phyloP scores from a whole-genome alignment of 1,140 invertebrate genomes.

The Ephestia elutella region DNA sequence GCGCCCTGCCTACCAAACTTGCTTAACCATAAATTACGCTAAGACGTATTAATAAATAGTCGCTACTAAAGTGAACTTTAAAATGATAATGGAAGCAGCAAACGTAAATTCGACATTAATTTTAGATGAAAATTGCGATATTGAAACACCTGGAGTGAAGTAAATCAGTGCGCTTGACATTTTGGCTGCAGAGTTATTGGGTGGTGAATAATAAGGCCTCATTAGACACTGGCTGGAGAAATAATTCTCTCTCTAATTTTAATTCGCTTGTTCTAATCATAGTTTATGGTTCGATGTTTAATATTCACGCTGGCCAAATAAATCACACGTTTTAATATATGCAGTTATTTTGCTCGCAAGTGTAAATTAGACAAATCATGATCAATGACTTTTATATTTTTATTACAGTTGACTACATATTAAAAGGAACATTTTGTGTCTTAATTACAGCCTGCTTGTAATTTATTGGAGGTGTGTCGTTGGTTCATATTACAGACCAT shows the following conservation, averaged over 20 bases:
- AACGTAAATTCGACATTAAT: conserved; percentile 2
- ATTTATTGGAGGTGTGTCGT: conserved; percentile 9
- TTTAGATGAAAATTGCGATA: conserved; percentile 8
- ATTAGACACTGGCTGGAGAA: conserved; percentile 1
- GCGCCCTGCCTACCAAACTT: not conserved
- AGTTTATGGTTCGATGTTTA: not conserved
- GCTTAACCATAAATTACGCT: not conserved
- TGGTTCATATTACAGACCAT: not conserved
- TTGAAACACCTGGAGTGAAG: conserved; percentile 8
- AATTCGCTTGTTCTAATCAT: conserved; percentile 1
- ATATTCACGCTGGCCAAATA: not conserved
- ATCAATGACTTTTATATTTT: conserved; percentile 10
- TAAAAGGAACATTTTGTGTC: conserved; percentile 8
- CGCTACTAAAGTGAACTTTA: not conserved
- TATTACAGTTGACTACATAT: not conserved
- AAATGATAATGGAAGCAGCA: not conserved
- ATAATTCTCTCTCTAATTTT: conserved; percentile 3
- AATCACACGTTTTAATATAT: conserved; percentile 3
- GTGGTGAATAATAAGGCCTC: conserved; percentile 7
- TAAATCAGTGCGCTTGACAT: conserved; percentile 7
- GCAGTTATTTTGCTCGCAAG: conserved; percentile 4
- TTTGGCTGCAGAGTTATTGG: conserved; percentile 4
- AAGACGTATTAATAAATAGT: not conserved
- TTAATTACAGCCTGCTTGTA: conserved; percentile 6
- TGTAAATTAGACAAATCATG: conserved; percentile 11